These are phyloP conservation scores for Mirounga angustirostris DNA, from an alignment of 2,113 vertebrate species.

Conservation along the genomic window DNA sequence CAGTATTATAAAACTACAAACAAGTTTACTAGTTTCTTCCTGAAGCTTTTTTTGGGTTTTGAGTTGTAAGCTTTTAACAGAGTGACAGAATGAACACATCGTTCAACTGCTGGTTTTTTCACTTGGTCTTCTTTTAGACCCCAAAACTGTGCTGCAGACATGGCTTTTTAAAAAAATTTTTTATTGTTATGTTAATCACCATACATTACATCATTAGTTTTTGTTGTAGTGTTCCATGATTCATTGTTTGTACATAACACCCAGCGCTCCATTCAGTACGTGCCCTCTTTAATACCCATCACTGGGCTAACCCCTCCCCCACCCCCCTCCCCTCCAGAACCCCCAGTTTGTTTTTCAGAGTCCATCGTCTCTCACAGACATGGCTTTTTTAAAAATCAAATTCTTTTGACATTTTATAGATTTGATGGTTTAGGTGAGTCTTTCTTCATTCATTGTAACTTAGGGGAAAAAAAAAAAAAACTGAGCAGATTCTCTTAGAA, in stretches of 20 bases:
- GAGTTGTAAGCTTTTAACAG: background rate
- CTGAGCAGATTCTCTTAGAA: background rate
- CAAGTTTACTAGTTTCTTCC: background rate
- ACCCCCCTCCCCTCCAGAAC: no score
- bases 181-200: no score
- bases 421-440: background rate
- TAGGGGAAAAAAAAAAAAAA: background rate
- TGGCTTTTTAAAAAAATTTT: conserved; percentile 1
- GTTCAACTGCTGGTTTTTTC: background rate
- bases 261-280: no score
- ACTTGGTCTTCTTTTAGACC: background rate
- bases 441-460: background rate
- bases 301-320: no score
- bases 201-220: no score
- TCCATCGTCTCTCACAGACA: background rate
- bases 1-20: background rate
- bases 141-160: background rate
- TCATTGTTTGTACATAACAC: no score
- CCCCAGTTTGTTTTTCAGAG: no score
- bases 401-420: background rate
- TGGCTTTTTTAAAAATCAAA: conserved; percentile 40
- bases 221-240: no score
- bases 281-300: no score
- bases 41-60: background rate
- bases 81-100: background rate